Evolutionary conservation across 2,888 invertebrate species (phyloP).

Genomic region (Sycophila texana): DNA sequence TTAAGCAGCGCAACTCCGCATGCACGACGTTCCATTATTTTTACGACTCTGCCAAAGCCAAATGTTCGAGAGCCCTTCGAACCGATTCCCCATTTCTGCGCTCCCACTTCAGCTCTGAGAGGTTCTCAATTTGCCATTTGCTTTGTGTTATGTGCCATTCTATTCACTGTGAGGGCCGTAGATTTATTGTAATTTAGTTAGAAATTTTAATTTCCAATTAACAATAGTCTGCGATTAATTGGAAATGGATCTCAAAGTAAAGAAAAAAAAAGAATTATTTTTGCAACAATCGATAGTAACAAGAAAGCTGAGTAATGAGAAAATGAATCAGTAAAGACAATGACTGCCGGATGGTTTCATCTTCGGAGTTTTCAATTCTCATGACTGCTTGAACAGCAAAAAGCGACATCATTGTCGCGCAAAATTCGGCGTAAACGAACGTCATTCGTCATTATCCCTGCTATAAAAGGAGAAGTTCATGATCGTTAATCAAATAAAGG

Average conservation of each 20-base stretch:
- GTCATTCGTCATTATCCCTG: constrained; percentile 52
- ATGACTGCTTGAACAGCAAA: constrained; percentile 8
- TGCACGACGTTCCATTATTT: constrained; percentile 71
- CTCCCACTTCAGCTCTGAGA: background rate
- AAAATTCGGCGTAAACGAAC: constrained; percentile 54
- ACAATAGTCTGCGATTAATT: no score
- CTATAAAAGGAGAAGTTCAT: constrained; percentile 26
- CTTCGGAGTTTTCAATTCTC: constrained; percentile 3
- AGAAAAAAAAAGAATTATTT: no score
- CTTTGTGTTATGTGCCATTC: background rate
- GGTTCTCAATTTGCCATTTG: constrained; percentile 13
- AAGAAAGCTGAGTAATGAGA: no score
- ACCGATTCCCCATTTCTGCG: constrained; percentile 23
- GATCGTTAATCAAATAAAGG: constrained; percentile 49
- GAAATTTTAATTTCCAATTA: background rate
- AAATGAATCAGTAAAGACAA: background rate
- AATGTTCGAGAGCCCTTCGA: constrained; percentile 59
- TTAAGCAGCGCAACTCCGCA: constrained; percentile 67
- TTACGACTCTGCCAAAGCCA: constrained; percentile 71
- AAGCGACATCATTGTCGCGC: constrained; percentile 28
- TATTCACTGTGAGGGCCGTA: background rate
- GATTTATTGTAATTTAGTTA: background rate
- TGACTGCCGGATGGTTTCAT: constrained; percentile 39
- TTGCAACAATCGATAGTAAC: no score
- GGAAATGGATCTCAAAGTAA: no score